Evolutionary conservation across 2,113 vertebrate genomes (phyloP), one percentile per base, ranked within the genome.

Genomic region (Poeciliopsis turrubarensis): DNA sequence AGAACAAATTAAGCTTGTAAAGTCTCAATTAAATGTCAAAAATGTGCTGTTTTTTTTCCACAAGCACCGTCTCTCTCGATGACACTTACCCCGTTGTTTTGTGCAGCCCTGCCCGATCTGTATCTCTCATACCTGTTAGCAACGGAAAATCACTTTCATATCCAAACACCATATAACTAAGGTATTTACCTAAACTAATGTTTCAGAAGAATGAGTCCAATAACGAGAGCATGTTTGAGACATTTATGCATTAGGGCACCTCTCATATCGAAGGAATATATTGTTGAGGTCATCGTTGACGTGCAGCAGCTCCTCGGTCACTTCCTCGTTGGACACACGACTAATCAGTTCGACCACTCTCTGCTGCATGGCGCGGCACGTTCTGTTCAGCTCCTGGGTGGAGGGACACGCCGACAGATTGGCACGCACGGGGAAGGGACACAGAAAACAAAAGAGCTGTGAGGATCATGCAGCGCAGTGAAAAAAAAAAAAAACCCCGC

Each of bases 241-340:
- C 27, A 60, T 9, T 30, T n/a, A 27, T 17, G 13, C 6, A 64
- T 64, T 22, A 57, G 25, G 51, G 26, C 63, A 97, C 98, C 98
- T 96, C 90, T 99, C 98, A 0, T 97, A 99, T 75, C 98, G 89
- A 41, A 99, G 96, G 90, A 99, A 99, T 79, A 98, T 96, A 0
- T 99, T 99, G 92, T 99, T 99, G 92, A 99, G 95, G 91, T 99
- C 97, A 9, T 99, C 98, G 0, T 99, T 99, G 91, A 97, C 96
- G 0, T 97, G 98, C 19, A 99, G 93, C 80, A 99, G 94, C 73
- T 99, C 98, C 91, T 98, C 97, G 0, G 98, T 99, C 88, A 99
- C 96, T 87, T 99, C 98, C 90, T 99, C 98, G 0, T 98, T 99
- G 70, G 97, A 96, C 77, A 99, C 96, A 0, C 96, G 92, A n/a